Conservation (phyloP, 1,140 invertebrate genomes). For the Parasteatoda tepidariorum region DNA sequence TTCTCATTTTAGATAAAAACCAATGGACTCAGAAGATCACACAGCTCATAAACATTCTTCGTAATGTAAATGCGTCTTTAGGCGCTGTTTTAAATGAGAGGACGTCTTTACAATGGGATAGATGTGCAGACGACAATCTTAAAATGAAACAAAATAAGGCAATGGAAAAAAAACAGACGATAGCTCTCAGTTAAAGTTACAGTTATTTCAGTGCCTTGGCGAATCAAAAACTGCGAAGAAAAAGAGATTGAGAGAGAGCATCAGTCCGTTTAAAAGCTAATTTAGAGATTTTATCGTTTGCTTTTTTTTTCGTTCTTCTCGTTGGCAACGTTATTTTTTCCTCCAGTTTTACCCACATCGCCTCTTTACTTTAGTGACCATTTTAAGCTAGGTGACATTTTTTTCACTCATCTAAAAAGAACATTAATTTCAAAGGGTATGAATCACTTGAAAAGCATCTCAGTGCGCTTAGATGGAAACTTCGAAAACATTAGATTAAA, state of each 20-base stretch:
- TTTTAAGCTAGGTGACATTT: slow-evolving; percentile 51
- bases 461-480: slow-evolving; percentile 17
- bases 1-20: slow-evolving; percentile 44
- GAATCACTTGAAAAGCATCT: slow-evolving; percentile 35
- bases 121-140: slow-evolving; percentile 42
- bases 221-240: slow-evolving; percentile 7
- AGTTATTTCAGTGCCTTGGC: slow-evolving; percentile 12
- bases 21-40: slow-evolving; percentile 21
- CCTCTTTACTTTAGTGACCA: slow-evolving; percentile 42
- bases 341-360: not conserved
- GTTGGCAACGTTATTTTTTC: not conserved
- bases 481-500: slow-evolving; percentile 57
- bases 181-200: slow-evolving; percentile 36
- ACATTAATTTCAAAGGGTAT: slow-evolving; percentile 47
- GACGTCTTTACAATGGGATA: slow-evolving; percentile 9
- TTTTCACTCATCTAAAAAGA: slow-evolving; percentile 11
- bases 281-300: slow-evolving; percentile 50
- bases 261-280: slow-evolving; percentile 58
- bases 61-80: slow-evolving; percentile 48
- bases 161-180: not conserved
- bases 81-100: slow-evolving; percentile 20
- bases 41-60: slow-evolving; percentile 36
- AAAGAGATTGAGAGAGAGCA: slow-evolving; percentile 37
- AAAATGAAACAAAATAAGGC: slow-evolving; percentile 28
- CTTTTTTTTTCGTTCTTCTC: slow-evolving; percentile 7